Evolutionary conservation across 2,113 vertebrate genomes (phyloP).

Genomic region (Amphilophus citrinellus): DNA sequence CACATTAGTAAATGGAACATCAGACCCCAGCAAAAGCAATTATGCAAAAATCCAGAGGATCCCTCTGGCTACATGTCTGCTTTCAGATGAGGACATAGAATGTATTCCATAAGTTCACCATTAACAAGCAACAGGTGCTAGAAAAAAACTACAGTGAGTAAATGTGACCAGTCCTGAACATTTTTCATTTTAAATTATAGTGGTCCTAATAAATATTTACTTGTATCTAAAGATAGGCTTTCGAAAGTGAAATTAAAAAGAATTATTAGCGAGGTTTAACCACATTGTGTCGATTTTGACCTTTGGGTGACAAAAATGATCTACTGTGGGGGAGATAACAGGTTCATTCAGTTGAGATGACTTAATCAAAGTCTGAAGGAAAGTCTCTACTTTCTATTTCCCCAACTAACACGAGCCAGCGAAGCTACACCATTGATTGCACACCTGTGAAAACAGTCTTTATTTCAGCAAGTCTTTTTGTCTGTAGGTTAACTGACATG

Average conservation of each 20-base stretch:
- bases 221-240: background rate
- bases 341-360: constrained; percentile 15
- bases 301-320: background rate
- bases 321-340: background rate
- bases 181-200: background rate
- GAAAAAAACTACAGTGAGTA: background rate
- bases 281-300: background rate
- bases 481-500: constrained; percentile 28
- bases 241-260: background rate
- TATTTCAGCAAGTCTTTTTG: background rate
- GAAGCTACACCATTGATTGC: constrained; percentile 1
- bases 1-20: constrained; percentile 55
- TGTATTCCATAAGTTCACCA: background rate
- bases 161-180: background rate
- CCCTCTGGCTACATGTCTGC: constrained; percentile 40
- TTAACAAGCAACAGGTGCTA: constrained; percentile 33
- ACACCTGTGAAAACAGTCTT: constrained; percentile 8
- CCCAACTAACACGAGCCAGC: constrained; percentile 6
- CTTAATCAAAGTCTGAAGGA: constrained; percentile 18
- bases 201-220: background rate
- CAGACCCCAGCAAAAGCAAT: constrained; percentile 53
- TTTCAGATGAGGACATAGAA: constrained; percentile 25
- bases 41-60: constrained; percentile 53
- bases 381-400: background rate
- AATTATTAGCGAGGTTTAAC: background rate